Conservation (phyloP, 2,888 invertebrate species). For the Sesamia inferens region DNA sequence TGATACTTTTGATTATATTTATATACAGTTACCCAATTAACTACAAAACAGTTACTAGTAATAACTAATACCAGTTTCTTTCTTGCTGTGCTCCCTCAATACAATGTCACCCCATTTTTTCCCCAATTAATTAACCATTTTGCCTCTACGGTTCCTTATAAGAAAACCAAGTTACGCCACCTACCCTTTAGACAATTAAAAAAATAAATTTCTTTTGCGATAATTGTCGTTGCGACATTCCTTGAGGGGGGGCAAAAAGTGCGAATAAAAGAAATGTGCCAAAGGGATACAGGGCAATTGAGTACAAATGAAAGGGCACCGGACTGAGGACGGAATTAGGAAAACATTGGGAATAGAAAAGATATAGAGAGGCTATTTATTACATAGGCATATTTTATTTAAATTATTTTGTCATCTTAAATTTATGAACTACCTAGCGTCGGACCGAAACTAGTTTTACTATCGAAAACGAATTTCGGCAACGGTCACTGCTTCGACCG, state of each 20-base stretch:
- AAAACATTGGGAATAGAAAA: constrained; percentile 76
- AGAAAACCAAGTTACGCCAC: constrained; percentile 55
- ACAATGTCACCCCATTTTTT: constrained; percentile 28
- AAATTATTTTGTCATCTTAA: neutral
- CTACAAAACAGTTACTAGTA: constrained; percentile 2
- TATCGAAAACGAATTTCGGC: too few species aligned
- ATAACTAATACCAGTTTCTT: constrained; percentile 11
- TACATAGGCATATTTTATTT: neutral
- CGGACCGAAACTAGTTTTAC: too few species aligned
- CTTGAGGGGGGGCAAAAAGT: constrained; percentile 80
- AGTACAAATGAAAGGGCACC: constrained; percentile 86
- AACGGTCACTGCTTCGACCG: too few species aligned
- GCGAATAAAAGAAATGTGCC: constrained; percentile 86
- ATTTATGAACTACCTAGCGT: too few species aligned
- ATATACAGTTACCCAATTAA: neutral
- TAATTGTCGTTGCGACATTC: constrained; percentile 82
- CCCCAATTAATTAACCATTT: constrained; percentile 22
- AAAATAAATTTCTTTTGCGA: constrained; percentile 74
- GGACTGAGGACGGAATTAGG: constrained; percentile 82
- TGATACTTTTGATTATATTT: too few species aligned
- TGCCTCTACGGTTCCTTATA: constrained; percentile 54
- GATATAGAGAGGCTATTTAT: constrained; percentile 63
- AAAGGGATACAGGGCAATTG: constrained; percentile 87
- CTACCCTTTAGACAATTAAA: constrained; percentile 63
- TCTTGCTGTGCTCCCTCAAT: neutral